phyloP scores from a whole-genome alignment of 2,797 vertebrate genomes.

The Pantherophis alleghaniensis region DNA sequence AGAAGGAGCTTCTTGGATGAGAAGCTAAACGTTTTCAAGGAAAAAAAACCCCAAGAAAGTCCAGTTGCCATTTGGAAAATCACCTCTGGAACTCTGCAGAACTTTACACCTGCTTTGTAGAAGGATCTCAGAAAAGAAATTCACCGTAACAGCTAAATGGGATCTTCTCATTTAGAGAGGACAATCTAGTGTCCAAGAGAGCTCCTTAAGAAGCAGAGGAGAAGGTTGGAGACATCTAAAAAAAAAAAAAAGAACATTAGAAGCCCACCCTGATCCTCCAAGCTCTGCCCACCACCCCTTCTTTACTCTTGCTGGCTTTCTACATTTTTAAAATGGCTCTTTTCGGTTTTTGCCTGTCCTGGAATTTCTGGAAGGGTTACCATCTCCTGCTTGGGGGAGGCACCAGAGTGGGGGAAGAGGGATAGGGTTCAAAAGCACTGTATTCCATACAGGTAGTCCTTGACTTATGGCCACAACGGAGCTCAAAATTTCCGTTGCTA shows the following conservation, averaged over 20 bases:
- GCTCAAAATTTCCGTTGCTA: no score
- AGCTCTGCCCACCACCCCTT: background rate
- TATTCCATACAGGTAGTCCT: no score
- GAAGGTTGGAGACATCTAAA: background rate
- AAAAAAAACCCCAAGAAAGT: no score
- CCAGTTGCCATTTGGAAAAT: no score
- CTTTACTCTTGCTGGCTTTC: background rate
- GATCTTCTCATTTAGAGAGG: background rate
- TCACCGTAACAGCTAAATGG: background rate
- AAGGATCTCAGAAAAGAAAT: background rate
- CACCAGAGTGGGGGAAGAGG: background rate
- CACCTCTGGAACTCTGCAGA: no score
- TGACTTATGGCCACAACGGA: no score
- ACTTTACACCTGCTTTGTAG: background rate
- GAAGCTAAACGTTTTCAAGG: no score
- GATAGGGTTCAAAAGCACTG: no score
- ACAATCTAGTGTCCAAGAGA: background rate
- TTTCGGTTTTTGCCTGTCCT: background rate
- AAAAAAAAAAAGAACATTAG: background rate
- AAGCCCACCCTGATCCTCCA: fast-evolving
- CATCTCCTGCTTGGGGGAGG: background rate
- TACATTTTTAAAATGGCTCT: background rate
- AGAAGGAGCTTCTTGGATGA: no score
- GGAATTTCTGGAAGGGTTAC: background rate
- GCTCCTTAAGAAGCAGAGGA: background rate